These are phyloP conservation scores for Strix aluco DNA, from an alignment of 2,113 vertebrate species.

Conservation along the genomic window DNA sequence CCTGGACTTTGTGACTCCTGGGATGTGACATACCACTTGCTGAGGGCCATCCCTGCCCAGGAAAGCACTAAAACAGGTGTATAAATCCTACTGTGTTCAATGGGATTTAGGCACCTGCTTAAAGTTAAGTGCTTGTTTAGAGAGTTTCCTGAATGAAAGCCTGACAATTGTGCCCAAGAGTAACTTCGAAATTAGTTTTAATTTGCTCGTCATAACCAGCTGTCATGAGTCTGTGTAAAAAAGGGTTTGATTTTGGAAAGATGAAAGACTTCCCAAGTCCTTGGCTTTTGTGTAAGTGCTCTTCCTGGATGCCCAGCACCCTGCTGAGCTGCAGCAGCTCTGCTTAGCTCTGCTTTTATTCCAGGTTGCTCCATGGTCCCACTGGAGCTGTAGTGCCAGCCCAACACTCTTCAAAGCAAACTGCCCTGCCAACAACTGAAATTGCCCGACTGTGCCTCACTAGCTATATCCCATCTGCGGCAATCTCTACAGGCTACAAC, in stretches of 20 bases:
- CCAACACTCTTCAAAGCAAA: not conserved
- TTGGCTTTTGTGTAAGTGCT: not conserved
- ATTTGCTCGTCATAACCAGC: conserved; percentile 58
- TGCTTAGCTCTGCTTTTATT: not conserved
- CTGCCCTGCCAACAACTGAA: not conserved
- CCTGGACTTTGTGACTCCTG: not conserved
- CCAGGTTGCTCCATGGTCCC: not conserved
- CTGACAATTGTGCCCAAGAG: conserved; percentile 44
- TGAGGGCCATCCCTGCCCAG: not conserved
- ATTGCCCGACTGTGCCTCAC: not conserved
- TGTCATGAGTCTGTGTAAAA: conserved; percentile 18
- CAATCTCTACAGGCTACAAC: not conserved
- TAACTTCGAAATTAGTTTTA: conserved; percentile 48
- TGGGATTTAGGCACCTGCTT: conserved; percentile 59
- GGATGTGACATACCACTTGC: not conserved
- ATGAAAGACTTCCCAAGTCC: not conserved
- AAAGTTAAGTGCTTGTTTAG: conserved; percentile 46
- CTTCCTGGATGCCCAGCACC: not conserved
- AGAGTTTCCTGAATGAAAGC: conserved; percentile 36
- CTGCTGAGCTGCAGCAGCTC: not conserved
- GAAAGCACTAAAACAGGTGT: conserved; percentile 26
- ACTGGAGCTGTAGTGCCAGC: not conserved
- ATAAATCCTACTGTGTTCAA: conserved; percentile 7
- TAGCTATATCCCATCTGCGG: not conserved
- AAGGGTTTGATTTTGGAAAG: conserved; percentile 18